phyloP scores from a whole-genome alignment of 2,888 invertebrate species.

The Orchesellides sinensis region DNA sequence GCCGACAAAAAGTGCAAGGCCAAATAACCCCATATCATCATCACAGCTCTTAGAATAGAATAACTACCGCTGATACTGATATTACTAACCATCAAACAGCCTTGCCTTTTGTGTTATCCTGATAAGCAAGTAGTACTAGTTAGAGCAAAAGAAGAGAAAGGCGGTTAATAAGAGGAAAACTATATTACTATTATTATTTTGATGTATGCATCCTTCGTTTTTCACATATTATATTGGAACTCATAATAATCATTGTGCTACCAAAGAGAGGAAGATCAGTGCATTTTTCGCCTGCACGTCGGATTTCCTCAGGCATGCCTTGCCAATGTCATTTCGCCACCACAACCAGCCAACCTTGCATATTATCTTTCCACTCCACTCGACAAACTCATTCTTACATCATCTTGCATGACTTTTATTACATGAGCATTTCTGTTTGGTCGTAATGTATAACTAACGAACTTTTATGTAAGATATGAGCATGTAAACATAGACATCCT shows the following conservation, averaged over 20 bases:
- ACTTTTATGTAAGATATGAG: background rate
- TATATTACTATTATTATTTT: constrained; percentile 9
- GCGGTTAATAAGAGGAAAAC: constrained; percentile 16
- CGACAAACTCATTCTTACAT: background rate
- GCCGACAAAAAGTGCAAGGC: constrained; percentile 4
- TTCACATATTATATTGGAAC: too few species aligned
- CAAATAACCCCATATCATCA: background rate
- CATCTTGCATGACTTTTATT: background rate
- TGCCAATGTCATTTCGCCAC: too few species aligned
- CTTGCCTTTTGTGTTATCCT: constrained; percentile 1
- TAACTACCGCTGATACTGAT: background rate
- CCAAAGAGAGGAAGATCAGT: background rate
- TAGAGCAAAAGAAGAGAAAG: too few species aligned
- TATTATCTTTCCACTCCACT: background rate
- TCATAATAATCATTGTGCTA: background rate
- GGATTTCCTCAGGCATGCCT: too few species aligned
- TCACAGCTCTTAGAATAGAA: too few species aligned
- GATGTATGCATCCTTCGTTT: background rate
- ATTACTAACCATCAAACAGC: too few species aligned
- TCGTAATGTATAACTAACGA: background rate
- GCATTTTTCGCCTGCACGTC: background rate
- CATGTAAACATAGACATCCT: background rate
- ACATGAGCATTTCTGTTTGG: background rate
- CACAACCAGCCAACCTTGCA: too few species aligned
- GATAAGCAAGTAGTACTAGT: constrained; percentile 15